Evolutionary conservation across 2,888 invertebrate species (phyloP).

Genomic region (Strigamia maritima): DNA sequence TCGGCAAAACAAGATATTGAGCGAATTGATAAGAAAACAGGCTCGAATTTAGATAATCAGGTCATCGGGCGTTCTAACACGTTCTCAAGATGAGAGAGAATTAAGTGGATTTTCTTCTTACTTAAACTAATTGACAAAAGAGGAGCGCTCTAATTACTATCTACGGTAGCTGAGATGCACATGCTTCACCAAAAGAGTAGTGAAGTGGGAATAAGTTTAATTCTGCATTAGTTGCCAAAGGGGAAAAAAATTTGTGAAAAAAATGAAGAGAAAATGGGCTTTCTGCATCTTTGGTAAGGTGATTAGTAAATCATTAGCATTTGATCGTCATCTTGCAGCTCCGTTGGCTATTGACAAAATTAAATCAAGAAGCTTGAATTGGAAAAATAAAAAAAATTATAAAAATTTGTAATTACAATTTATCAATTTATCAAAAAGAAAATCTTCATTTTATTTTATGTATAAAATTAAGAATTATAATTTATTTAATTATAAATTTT

Average conservation of each 20-base stretch:
- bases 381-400: background rate
- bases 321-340: background rate
- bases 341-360: background rate
- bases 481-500: no score
- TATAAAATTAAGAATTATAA: no score
- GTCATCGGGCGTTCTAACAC: conserved; percentile 21
- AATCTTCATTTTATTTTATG: no score
- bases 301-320: conserved; percentile 27
- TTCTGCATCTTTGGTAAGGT: conserved; percentile 2
- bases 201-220: conserved; percentile 17
- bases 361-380: background rate
- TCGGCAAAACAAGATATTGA: background rate
- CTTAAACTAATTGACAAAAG: conserved; percentile 29
- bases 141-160: conserved; percentile 16
- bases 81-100: background rate
- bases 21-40: conserved; percentile 9
- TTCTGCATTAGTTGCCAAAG: background rate
- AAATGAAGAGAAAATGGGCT: background rate
- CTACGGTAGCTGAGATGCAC: background rate
- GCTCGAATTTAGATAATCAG: conserved; percentile 19
- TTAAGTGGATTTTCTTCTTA: conserved; percentile 29
- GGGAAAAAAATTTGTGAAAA: background rate
- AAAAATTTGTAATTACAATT: background rate
- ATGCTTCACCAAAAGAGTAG: background rate
- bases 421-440: no score